Conservation (phyloP, 2,113 vertebrate species). For the Ursus arctos region DNA sequence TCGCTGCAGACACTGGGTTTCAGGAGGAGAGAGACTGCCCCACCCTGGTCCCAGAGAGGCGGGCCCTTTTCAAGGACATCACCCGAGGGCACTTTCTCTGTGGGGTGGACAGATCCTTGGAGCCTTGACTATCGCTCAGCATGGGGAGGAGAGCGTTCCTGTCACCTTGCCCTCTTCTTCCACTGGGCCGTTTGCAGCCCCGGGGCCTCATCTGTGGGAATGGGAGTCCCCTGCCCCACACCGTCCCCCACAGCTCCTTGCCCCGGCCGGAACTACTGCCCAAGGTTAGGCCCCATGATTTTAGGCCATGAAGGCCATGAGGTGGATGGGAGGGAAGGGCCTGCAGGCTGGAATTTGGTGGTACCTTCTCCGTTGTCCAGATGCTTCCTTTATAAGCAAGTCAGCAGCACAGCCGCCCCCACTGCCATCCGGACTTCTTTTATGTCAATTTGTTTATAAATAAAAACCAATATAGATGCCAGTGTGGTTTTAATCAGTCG, state of each 20-base stretch:
- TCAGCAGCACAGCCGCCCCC: slow-evolving; percentile 61
- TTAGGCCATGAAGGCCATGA: neutral
- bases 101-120: neutral
- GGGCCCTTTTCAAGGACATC: neutral
- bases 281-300: neutral
- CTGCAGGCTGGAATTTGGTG: neutral
- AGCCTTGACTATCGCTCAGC: neutral
- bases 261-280: slow-evolving; percentile 52
- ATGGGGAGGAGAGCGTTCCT: neutral
- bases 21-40: neutral
- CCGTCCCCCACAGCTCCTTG: neutral
- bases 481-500: slow-evolving; percentile 47
- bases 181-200: neutral
- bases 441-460: slow-evolving; percentile 88
- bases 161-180: neutral
- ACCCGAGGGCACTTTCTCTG: neutral
- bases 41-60: neutral
- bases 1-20: slow-evolving; percentile 41
- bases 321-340: neutral
- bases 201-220: neutral
- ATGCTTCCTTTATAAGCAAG: slow-evolving; percentile 72
- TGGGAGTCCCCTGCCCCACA: neutral
- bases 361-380: slow-evolving; percentile 24
- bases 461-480: slow-evolving; percentile 73
- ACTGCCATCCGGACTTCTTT: slow-evolving; percentile 86